Evolutionary conservation across 2,113 vertebrate species (phyloP).

Genomic region (Clinocottus analis): DNA sequence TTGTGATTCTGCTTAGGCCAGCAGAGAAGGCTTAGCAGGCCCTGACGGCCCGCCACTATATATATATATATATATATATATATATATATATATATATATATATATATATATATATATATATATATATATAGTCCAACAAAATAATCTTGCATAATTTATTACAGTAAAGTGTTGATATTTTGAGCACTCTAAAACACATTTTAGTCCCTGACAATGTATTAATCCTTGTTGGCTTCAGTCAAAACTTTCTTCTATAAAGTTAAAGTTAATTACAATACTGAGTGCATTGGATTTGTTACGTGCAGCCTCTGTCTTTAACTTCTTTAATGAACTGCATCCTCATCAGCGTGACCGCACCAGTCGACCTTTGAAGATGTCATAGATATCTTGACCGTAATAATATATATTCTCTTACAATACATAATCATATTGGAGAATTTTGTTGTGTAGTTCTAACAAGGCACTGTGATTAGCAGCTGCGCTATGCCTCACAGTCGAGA

Average conservation of each 20-base stretch:
- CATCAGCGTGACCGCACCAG: neutral
- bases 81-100: no score
- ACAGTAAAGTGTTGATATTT: neutral
- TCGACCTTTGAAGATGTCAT: slow-evolving; percentile 31
- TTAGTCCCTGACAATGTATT: neutral
- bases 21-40: no score
- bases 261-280: neutral
- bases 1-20: no score
- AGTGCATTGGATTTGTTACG: slow-evolving; percentile 5
- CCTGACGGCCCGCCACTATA: no score
- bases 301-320: slow-evolving; percentile 7
- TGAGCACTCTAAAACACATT: neutral
- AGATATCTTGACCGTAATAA: slow-evolving; percentile 28
- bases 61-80: no score
- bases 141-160: neutral
- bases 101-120: no score
- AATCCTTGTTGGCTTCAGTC: neutral
- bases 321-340: slow-evolving; percentile 29
- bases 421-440: slow-evolving; percentile 10
- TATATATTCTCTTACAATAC: neutral
- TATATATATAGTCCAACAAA: neutral
- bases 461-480: slow-evolving; percentile 40
- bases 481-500: slow-evolving; percentile 11
- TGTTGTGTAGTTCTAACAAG: slow-evolving; percentile 12
- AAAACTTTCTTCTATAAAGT: neutral